Base-by-base conservation (phyloP, 2,888 invertebrate genomes). In the Atrina japonica region DNA sequence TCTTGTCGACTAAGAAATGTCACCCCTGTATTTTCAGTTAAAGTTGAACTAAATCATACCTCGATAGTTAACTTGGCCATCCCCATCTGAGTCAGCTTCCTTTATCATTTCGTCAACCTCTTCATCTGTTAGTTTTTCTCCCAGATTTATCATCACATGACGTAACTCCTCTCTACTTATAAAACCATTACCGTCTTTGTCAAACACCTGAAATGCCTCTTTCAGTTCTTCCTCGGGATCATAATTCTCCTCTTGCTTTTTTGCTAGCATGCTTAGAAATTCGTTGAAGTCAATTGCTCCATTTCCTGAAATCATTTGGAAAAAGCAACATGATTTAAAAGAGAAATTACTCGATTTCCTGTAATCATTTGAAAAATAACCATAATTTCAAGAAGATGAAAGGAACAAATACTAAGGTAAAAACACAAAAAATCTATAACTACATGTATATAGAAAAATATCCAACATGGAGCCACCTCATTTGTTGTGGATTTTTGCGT, bases 251-350 rank as follows among this genome's bases (percentile, higher is more conserved):
- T 98, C 98, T 98, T 98, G 98, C 94, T 99, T 99, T 91, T 98
- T 95, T 90, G 98, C 98, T 98, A 99, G 99, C 99, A 99, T 99
- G 91, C 98, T 98, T 90, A 99, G 94, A 94, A 99, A 99, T 93
- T 99, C 99, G 88, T 98, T 98, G 93, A 99, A 99, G 93, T 99
- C 99, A 93, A 99, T 99, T 92, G 98, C 98, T 90, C 99, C 99
- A 93, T 99, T 99, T 21, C 92, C 80, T 80, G 35, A 35, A 35
- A 35, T 35, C 35, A n/a, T n/a, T n/a, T n/a, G 35, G 35, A 35
- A 35, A 35, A 35, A 7, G 5, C n/a, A n/a, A n/a, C n/a, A n/a
- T n/a, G n/a, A n/a, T n/a, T n/a, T n/a, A n/a, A n/a, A n/a, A n/a
- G n/a, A n/a, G n/a, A n/a, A 93, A 99, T 99, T 92, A 98, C 98